These are phyloP conservation scores for Solea solea DNA, from an alignment of 2,113 vertebrate species.

Conservation along the genomic window DNA sequence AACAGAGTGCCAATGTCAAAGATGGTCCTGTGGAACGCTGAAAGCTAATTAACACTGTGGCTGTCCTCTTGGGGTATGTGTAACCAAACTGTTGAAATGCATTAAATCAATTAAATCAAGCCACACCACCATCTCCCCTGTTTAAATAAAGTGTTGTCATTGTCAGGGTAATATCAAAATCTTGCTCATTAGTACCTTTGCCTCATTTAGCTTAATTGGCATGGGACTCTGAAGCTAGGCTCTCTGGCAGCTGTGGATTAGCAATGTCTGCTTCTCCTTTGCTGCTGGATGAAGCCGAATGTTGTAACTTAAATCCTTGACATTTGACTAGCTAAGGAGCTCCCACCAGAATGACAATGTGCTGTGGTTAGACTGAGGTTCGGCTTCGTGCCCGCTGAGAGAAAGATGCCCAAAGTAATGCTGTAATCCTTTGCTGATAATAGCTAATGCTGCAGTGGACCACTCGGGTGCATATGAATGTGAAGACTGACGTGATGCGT, in stretches of 20 bases:
- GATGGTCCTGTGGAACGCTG: conserved; percentile 60
- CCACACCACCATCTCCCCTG: not conserved
- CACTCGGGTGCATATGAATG: conserved; percentile 43
- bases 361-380: conserved; percentile 30
- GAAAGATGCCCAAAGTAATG: conserved; percentile 51
- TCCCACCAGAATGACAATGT: conserved; percentile 45
- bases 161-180: conserved; percentile 36
- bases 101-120: conserved; percentile 43
- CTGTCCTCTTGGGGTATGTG: conserved; percentile 25
- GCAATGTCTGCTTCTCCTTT: conserved; percentile 21
- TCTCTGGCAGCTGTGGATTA: conserved; percentile 47
- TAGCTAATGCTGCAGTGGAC: conserved; percentile 59
- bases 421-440: conserved; percentile 57
- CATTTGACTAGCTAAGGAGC: conserved; percentile 55
- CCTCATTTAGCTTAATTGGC: conserved; percentile 40
- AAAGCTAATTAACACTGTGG: conserved; percentile 67
- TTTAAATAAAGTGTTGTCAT: conserved; percentile 19
- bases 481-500: conserved; percentile 30
- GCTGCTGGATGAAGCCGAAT: conserved; percentile 17
- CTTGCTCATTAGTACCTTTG: conserved; percentile 35
- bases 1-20: conserved; percentile 52
- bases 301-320: conserved; percentile 45
- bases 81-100: conserved; percentile 51
- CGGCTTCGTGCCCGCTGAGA: conserved; percentile 23
- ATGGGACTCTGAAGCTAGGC: conserved; percentile 13